Conservation (phyloP, 1,140 invertebrate genomes). For the Drosophila leontia region DNA sequence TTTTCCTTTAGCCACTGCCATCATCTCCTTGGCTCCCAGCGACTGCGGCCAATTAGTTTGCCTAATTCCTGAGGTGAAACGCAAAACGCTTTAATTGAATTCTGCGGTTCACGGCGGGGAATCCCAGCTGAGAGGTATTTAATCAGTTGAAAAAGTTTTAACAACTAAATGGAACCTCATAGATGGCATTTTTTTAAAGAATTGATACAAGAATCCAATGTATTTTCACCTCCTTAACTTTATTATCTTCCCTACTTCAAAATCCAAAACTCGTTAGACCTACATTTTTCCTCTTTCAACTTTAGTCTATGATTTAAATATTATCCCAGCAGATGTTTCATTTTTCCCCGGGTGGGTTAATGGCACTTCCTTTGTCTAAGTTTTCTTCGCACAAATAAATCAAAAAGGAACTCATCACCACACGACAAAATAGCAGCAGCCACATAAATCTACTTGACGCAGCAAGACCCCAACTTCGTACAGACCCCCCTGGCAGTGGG, state of each 20-base stretch:
- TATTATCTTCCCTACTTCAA: not conserved
- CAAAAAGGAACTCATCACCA: slow-evolving; percentile 66
- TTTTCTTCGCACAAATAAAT: slow-evolving; percentile 51
- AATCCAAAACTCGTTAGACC: not conserved
- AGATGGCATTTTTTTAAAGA: not conserved
- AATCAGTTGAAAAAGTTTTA: slow-evolving; percentile 15
- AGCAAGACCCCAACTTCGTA: slow-evolving; percentile 48
- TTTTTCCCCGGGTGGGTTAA: slow-evolving; percentile 14
- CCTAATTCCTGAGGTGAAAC: slow-evolving; percentile 72
- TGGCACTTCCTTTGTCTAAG: slow-evolving; percentile 23
- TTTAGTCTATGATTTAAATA: slow-evolving; percentile 30
- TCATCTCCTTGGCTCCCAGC: slow-evolving; percentile 3
- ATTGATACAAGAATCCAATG: too few relatives aligned
- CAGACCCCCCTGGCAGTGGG: slow-evolving; percentile 17
- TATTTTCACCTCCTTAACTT: too few relatives aligned
- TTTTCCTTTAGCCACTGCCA: slow-evolving; percentile 1
- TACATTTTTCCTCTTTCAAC: not conserved
- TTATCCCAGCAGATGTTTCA: slow-evolving; percentile 36
- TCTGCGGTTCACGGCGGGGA: slow-evolving; percentile 7
- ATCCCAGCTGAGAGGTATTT: slow-evolving; percentile 5
- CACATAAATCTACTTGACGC: slow-evolving; percentile 77
- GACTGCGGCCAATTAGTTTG: slow-evolving; percentile 63
- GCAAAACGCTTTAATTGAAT: slow-evolving; percentile 50
- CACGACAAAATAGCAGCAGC: slow-evolving; percentile 46
- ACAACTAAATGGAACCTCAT: not conserved